Conservation (phyloP, 2,113 vertebrate genomes). For the Rhinopomastus cyanomelas region DNA sequence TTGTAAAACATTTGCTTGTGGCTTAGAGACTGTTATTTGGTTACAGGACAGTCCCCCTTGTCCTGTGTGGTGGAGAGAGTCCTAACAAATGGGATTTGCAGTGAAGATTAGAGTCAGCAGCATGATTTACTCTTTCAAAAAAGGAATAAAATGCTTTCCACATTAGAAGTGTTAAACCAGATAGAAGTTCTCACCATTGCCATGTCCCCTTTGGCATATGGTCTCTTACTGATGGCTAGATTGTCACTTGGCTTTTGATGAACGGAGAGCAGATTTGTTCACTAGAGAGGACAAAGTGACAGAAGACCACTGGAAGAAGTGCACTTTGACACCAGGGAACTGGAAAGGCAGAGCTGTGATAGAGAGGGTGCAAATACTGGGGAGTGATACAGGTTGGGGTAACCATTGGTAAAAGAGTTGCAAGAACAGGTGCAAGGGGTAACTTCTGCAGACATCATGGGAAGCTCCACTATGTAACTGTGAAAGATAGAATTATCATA, state of each 20-base stretch:
- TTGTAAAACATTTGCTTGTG: background rate
- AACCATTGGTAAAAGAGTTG: background rate
- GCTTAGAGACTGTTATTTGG: background rate
- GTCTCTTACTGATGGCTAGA: background rate
- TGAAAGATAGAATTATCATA: background rate
- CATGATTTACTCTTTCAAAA: background rate
- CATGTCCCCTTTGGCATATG: fast-evolving
- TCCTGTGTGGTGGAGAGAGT: background rate
- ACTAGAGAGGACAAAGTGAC: background rate
- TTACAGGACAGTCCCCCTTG: background rate
- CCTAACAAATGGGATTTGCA: background rate
- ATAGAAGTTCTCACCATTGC: background rate
- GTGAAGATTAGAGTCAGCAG: background rate
- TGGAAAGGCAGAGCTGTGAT: background rate
- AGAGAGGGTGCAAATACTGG: background rate
- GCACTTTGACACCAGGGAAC: background rate
- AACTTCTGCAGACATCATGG: background rate
- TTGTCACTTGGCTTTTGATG: background rate
- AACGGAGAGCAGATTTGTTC: background rate
- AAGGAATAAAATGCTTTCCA: background rate
- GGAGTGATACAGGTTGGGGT: fast-evolving
- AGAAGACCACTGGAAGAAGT: background rate
- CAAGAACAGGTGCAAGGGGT: background rate
- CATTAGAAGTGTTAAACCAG: background rate
- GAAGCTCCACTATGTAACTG: background rate